Evolutionary conservation across 2,113 vertebrate species (phyloP), one percentile per base, ranked within the genome.

Genomic region (Tichodroma muraria): DNA sequence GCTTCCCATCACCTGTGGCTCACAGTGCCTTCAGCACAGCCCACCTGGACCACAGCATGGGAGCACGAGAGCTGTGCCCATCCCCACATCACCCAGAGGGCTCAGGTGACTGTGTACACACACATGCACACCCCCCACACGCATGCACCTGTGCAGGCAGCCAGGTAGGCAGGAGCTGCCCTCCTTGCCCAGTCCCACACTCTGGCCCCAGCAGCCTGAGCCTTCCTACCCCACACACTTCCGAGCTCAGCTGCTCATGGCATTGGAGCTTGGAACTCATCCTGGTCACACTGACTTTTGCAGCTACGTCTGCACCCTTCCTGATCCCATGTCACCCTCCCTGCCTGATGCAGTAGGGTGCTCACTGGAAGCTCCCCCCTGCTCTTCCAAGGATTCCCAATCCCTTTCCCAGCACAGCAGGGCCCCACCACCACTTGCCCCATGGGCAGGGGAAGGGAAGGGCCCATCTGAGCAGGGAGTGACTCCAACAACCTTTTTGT

Each of bases 11-110:
- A 40, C 80, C 80, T 69, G 72, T 40, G 40, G 61, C 37, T 88
- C 63, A 10, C 0, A 0, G 9, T 0, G 4, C 68, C 72, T 61
- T 23, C 69, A 42, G 69, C 18, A 14, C 52, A 71, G 64, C 40
- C 23, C 31, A 17, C 10, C 44, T 42, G 61, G n/a, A 17, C 3
- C 45, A 33, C 3, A 1, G 77, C 63, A 52, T 0, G 3, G 45
- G 18, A 53, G 56, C 64, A 53, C 2, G 6, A 28, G 73, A 61
- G 64, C 64, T 69, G 64, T 38, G 64, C 47, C 53, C 38, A 13
- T 6, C 49, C 56, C 68, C 42, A 31, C 3, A 59, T 21, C 52
- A 16, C 22, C 33, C 21, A 16, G 53, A 52, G 40, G 53, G 72
- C 87, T 77, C 59, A 11, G 80, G 13, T 13, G 4, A 38, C 54